Percentiles rank a stretch among this genome's conserved stretches.
Conservation (phyloP, 1,140 invertebrate species). For the Harpegnathos saltator region DNA sequence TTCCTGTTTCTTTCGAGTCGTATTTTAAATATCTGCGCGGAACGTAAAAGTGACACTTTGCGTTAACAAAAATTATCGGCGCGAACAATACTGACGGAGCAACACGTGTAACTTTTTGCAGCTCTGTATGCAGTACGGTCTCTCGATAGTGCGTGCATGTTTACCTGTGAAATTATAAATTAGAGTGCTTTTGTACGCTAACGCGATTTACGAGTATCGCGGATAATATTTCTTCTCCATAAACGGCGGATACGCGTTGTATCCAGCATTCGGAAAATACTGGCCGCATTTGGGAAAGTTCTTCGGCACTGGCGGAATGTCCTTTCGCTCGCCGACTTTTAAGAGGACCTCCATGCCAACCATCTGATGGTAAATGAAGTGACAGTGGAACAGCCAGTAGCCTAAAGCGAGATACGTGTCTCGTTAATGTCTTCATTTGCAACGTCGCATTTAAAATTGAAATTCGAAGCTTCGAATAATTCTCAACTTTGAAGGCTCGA, state of each 20-base stretch:
- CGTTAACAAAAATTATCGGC: no score
- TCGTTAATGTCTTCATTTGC: neutral
- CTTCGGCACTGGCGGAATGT: constrained; percentile 82
- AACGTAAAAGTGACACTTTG: no score
- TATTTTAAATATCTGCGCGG: no score
- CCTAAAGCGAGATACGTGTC: constrained; percentile 72
- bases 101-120: no score
- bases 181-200: constrained; percentile 36
- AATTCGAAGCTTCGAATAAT: neutral
- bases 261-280: constrained; percentile 11
- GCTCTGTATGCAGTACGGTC: no score
- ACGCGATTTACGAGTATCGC: neutral
- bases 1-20: no score
- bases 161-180: constrained; percentile 14
- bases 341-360: constrained; percentile 86
- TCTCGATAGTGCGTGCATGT: no score
- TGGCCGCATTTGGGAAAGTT: constrained; percentile 85
- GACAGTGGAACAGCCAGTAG: constrained; percentile 87
- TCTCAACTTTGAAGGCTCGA: no score
- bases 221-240: neutral
- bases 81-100: no score
- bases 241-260: neutral
- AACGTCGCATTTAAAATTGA: neutral
- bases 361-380: constrained; percentile 85
- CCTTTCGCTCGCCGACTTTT: constrained; percentile 83